Evolutionary conservation across 23 tunicate species (phyloP).

Genomic region (Diplosoma virens): DNA sequence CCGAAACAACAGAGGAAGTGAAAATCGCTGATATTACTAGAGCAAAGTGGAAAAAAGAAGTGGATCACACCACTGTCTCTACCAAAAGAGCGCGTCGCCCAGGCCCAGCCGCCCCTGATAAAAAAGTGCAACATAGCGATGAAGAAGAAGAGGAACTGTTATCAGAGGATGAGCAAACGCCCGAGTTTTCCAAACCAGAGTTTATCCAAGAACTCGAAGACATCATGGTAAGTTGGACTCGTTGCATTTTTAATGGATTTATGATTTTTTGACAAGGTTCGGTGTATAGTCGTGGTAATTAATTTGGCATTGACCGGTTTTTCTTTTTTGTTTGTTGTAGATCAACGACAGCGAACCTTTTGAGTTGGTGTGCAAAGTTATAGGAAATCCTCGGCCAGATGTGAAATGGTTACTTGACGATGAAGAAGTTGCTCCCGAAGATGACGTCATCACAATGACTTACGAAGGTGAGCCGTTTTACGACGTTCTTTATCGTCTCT

Average conservation of each 20-base stretch:
- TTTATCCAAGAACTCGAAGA: slow-evolving; percentile 44
- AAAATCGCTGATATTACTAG: slow-evolving; percentile 32
- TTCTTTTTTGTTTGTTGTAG: slow-evolving; percentile 31
- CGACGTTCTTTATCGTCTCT: background rate
- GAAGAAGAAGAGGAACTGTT: slow-evolving; percentile 17
- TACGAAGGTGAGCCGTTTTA: slow-evolving; percentile 48
- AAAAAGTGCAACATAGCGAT: slow-evolving; percentile 2
- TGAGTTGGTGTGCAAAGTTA: slow-evolving; percentile 59
- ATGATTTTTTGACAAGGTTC: background rate
- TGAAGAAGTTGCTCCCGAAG: slow-evolving; percentile 76
- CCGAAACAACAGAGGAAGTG: background rate
- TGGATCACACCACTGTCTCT: slow-evolving; percentile 75
- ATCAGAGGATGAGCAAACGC: background rate
- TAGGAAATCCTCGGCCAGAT: slow-evolving; percentile 73
- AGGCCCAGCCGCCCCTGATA: slow-evolving; percentile 29
- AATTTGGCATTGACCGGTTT: background rate
- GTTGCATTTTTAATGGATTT: no score
- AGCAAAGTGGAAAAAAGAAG: slow-evolving; percentile 54
- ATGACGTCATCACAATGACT: slow-evolving; percentile 64
- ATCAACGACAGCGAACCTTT: slow-evolving; percentile 66
- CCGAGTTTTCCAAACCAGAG: no score
- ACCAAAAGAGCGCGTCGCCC: slow-evolving; percentile 57
- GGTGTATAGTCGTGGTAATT: background rate
- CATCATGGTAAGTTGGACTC: slow-evolving; percentile 35
- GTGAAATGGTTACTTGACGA: slow-evolving; percentile 69